Percentiles rank a stretch among this genome's conserved stretches.
Conservation (phyloP, 2,888 invertebrate species). For the Ormyrus labotus region DNA sequence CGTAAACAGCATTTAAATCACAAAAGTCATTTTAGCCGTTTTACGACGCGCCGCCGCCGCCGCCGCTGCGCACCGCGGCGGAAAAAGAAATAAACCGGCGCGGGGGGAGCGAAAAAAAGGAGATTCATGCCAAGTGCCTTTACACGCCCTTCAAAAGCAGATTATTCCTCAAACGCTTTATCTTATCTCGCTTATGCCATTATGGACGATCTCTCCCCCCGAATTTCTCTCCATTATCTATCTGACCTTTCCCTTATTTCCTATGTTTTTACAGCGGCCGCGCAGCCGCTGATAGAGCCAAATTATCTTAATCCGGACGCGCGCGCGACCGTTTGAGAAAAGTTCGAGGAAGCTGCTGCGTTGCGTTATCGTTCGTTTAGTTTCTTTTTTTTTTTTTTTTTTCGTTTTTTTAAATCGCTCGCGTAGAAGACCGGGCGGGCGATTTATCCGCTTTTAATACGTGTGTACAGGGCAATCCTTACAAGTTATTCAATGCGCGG, state of each 20-base stretch:
- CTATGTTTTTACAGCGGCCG: conserved; percentile 29
- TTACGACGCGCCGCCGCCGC: conserved; percentile 15
- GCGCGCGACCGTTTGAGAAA: background rate
- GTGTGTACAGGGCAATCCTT: too few species aligned
- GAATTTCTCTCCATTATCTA: background rate
- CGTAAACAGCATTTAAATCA: conserved; percentile 52
- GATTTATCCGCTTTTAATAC: too few species aligned
- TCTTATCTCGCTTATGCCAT: conserved; percentile 36
- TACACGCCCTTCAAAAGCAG: conserved; percentile 27
- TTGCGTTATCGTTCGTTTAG: too few species aligned
- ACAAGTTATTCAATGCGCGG: too few species aligned
- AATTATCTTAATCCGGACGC: conserved; percentile 46
- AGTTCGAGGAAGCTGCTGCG: conserved; percentile 18
- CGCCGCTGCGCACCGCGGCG: background rate
- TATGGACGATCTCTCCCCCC: conserved; percentile 1
- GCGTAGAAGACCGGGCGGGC: too few species aligned
- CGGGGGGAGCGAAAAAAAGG: conserved; percentile 2
- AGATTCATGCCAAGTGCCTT: conserved; percentile 12
- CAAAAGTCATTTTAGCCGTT: conserved; percentile 47
- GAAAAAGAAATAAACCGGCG: background rate
- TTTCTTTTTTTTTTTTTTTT: too few species aligned
- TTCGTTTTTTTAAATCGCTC: too few species aligned
- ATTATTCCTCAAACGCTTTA: conserved; percentile 33
- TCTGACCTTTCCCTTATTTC: conserved; percentile 12
- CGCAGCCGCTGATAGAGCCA: background rate